Conservation (phyloP, 2,888 invertebrate species). For the Malacosoma neustria region DNA sequence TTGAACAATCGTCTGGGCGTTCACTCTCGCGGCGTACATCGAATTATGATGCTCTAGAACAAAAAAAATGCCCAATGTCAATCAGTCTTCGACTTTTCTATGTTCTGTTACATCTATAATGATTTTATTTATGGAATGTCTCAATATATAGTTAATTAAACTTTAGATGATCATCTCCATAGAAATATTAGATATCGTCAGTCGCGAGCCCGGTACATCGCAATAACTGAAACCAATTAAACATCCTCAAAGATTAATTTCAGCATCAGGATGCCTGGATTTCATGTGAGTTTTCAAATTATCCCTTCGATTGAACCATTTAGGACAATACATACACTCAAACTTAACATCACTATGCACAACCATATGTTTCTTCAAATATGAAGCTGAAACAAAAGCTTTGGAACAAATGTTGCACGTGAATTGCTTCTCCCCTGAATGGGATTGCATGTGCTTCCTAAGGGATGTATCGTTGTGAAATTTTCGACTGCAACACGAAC, state of each 20-base stretch:
- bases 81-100: no score
- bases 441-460: constrained; percentile 21
- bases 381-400: constrained; percentile 28
- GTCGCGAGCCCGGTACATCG: no score
- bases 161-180: no score
- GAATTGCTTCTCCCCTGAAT: constrained; percentile 29
- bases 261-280: constrained; percentile 38
- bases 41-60: constrained; percentile 51
- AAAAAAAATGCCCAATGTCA: constrained; percentile 32
- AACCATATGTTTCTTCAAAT: constrained; percentile 33
- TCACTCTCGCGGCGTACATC: constrained; percentile 43
- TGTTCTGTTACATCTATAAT: no score
- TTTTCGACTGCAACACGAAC: constrained; percentile 18
- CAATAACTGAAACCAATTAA: neutral
- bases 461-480: constrained; percentile 21
- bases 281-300: constrained; percentile 43
- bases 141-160: no score
- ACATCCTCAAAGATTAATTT: neutral
- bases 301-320: constrained; percentile 32
- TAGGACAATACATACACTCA: constrained; percentile 27
- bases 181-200: no score
- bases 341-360: constrained; percentile 32
- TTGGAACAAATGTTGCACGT: constrained; percentile 29
- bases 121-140: no score
- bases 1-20: constrained; percentile 45